Base-by-base conservation (phyloP, 2,113 vertebrate species). In the Struthio camelus region DNA sequence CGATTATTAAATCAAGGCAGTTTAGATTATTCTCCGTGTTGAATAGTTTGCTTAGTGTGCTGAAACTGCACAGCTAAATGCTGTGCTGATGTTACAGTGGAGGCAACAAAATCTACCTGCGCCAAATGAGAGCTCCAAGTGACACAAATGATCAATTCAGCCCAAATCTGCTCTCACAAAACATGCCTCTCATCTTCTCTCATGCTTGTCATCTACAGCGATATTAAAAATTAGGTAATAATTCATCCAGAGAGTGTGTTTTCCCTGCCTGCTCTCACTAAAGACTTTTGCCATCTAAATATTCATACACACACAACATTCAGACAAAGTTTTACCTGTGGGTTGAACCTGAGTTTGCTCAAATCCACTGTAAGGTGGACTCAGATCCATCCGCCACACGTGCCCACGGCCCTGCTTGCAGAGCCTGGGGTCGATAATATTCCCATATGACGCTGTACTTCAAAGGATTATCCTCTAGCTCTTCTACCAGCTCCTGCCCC, bases 191-290 rank as follows among this genome's bases (percentile, higher is more conserved):
- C 94, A 85, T 76, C 62, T 94, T 78, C 64, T 81, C 53, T 92
- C 62, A 67, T n/a, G 28, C 76, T 86, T 86, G 67, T 92, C 62
- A 95, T 75, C 75, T 80, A 75, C 75, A 91, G 66, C 34, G 94
- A 25, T 70, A 89, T 51, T 83, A 94, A 54, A 93, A 80, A 94
- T 80, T 62, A 94, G 27, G 42, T 38, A 77, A 69, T 86, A 76
- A 94, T 90, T 94, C 67, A 93, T 86, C 69, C 44, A 90, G 16
- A 78, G 93, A 87, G 51, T 32, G 14, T 7, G 54, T 86, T 95
- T 93, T 88, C 85, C 85, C 64, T 24, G 72, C 32, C 71, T 51
- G 42, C 3, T 65, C 20, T 67, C 85, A 66, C 34, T 59, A 42
- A 79, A 81, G 20, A 66, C 9, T 90, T 89, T 87, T 87, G 42